Evolutionary conservation across 2,888 invertebrate genomes (phyloP).

Genomic region (Germaria angustata): DNA sequence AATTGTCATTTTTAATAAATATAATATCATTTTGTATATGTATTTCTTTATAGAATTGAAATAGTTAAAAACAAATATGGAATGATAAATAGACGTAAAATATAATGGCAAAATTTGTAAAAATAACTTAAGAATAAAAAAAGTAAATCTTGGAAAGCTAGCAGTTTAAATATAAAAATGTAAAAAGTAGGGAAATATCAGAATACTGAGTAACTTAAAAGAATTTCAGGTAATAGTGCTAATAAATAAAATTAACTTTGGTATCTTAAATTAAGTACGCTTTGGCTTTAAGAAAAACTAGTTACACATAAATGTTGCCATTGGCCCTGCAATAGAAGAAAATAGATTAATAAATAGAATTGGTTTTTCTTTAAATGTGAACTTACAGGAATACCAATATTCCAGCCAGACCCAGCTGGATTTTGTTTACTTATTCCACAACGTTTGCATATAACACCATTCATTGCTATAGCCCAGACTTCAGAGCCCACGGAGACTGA

Average conservation of each 20-base stretch:
- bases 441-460: slow-evolving; percentile 86
- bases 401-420: slow-evolving; percentile 90
- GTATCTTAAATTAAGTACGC: no score
- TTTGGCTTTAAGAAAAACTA: slow-evolving; percentile 70
- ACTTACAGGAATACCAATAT: slow-evolving; percentile 82
- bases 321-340: slow-evolving; percentile 81
- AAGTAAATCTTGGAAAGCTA: slow-evolving; percentile 30
- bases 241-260: background rate
- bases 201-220: background rate
- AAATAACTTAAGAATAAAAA: background rate
- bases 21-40: background rate
- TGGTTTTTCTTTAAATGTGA: no score
- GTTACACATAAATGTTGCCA: slow-evolving; percentile 81
- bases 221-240: background rate
- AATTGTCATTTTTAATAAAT: no score
- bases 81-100: slow-evolving; percentile 3
- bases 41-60: background rate
- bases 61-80: slow-evolving; percentile 13
- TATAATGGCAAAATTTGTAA: slow-evolving; percentile 4
- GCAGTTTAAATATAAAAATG: slow-evolving; percentile 23
- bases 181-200: background rate
- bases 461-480: slow-evolving; percentile 88
- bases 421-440: slow-evolving; percentile 87
- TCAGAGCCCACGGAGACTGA: slow-evolving; percentile 87
- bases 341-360: slow-evolving; percentile 36